Evolutionary conservation across 2,888 invertebrate genomes (phyloP), one percentile per base, ranked within the genome.

Genomic region (Sthenelais limicola): DNA sequence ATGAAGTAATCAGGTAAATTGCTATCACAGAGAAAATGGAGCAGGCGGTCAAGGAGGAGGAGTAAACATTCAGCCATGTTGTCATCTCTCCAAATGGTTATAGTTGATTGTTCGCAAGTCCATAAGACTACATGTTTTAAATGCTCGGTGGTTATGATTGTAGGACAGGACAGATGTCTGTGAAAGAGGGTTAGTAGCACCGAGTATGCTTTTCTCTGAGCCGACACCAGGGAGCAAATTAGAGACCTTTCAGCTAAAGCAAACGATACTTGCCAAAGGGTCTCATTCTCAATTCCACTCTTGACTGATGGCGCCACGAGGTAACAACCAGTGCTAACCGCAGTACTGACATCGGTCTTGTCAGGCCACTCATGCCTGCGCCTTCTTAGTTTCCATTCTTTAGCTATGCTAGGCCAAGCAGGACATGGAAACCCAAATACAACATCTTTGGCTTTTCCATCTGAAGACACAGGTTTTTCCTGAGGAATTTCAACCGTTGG

Each of bases 341-440:
- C 32, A 3, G 56, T 33, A 32, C 21, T 56, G 2, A 56, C 56
- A 32, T 56, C 56, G 18, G 56, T n/a, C 1, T 32, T 28, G 30
- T 56, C 56, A 2, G 56, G 56, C 56, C 56, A 56, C 56, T 56
- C 56, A 24, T 56, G 56, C 7, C 56, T 32, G 18, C 56, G 56
- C n/a, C 56, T 32, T 15, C 56, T 28, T 28, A 33, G n/a, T n/a
- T n/a, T 32, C 56, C 56, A 56, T 3, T 56, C 30, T 2, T 32
- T 33, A 4, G 56, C 56, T 5, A 3, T 33, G 15, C 15, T 33
- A 9, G 56, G 56, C 56, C 56, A 56, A 18, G 18, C 30, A 15
- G n/a, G n/a, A n/a, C n/a, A n/a, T n/a, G n/a, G n/a, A n/a, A n/a
- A n/a, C n/a, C n/a, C n/a, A n/a, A n/a, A n/a, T n/a, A n/a, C n/a